These are phyloP conservation scores for Cloeon dipterum DNA, from an alignment of 2,888 invertebrate genomes.

Conservation along the genomic window DNA sequence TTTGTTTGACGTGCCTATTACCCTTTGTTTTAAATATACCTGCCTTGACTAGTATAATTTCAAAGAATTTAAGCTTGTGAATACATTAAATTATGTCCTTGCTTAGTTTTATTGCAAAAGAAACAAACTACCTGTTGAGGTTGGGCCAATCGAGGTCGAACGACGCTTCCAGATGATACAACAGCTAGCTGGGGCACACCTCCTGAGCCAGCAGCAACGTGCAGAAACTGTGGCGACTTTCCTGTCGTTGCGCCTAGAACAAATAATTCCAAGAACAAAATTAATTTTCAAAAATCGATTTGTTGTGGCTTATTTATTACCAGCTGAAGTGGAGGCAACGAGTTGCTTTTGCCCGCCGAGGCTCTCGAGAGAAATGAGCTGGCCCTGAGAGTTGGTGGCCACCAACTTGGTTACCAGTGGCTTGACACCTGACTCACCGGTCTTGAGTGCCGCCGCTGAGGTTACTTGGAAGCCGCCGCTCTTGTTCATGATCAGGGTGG, in stretches of 20 bases:
- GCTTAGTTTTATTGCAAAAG: too few species aligned
- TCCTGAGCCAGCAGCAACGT: constrained; percentile 21
- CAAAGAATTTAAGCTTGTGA: too few species aligned
- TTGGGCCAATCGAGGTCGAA: constrained; percentile 8
- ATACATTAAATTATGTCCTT: too few species aligned
- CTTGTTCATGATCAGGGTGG: constrained; percentile 4
- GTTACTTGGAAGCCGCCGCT: constrained; percentile 2
- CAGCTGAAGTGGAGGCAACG: background rate
- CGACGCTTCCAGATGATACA: constrained; percentile 24
- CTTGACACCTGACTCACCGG: constrained; percentile 9
- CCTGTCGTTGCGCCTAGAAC: constrained; percentile 20
- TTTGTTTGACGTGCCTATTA: too few species aligned
- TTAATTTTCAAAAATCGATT: too few species aligned
- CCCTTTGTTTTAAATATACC: too few species aligned
- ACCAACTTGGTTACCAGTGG: constrained; percentile 51
- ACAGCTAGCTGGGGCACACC: constrained; percentile 24
- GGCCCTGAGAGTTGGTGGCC: constrained; percentile 39
- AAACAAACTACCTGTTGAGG: too few species aligned
- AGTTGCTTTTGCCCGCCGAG: constrained; percentile 21
- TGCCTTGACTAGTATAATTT: too few species aligned
- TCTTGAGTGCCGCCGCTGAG: constrained; percentile 2
- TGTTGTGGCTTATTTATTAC: too few species aligned
- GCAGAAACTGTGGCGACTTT: constrained; percentile 22
- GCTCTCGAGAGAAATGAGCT: constrained; percentile 33
- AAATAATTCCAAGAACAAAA: constrained; percentile 23